Base-by-base conservation (phyloP, 2,113 vertebrate genomes). In the Australoheros scitulus region DNA sequence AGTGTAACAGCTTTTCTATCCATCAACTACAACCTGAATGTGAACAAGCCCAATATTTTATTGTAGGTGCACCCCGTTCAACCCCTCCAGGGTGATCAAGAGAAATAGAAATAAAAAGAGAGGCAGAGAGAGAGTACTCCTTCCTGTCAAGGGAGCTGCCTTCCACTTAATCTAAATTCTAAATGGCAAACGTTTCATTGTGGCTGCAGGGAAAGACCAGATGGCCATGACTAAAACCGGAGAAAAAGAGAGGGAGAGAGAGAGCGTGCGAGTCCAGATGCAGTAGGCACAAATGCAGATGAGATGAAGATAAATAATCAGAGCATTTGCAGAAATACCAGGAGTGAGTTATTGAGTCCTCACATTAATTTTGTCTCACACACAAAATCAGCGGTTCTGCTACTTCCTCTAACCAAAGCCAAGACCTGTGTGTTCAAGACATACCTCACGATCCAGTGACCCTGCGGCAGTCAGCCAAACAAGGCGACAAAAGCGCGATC, bases 171-270 rank as follows among this genome's bases (percentile, higher is more conserved):
- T 94, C 84, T 90, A 38, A 79, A 90, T 81, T 82, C 87, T 78
- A 92, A 89, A 93, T 91, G 89, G 85, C 85, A 91, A 92, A 84
- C 61, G 50, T 77, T 85, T 91, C 77, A 60, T 68, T 22, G 52
- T 61, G 61, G 87, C 87, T 34, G 68, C 74, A 81, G 90, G 86
- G 88, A 64, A 61, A 72, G 72, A 91, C 75, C 92, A 95, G 94
- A 93, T 93, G 92, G 87, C 59, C 55, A 14, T n/a, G 81, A 81
- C 63, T 88, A 81, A 86, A 90, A 70, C 58, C 77, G 81, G 70
- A 76, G 22, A 59, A 15, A 41, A n/a, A 61, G 29, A 61, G 36
- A 63, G 4, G 47, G 15, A 57, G 36, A 59, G 17, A 60, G 11
- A 24, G 18, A 20, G n/a, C n/a, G n/a, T n/a, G n/a, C n/a, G 24